These are phyloP conservation scores for Portunus trituberculatus DNA, from an alignment of 1,140 invertebrate genomes.

Conservation along the genomic window DNA sequence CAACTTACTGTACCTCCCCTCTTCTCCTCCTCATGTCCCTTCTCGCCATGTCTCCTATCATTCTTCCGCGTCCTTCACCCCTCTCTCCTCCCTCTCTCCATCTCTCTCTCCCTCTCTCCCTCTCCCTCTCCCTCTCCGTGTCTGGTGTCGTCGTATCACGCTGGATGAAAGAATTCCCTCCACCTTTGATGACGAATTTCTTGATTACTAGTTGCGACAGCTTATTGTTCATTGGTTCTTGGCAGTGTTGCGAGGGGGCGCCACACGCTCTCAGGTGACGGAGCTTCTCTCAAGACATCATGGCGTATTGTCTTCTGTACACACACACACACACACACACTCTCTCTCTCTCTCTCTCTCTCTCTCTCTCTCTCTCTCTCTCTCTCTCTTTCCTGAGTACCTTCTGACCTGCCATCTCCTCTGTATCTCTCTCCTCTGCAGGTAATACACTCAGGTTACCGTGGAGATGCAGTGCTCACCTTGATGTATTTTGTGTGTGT, in stretches of 20 bases:
- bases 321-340: no score
- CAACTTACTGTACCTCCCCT: not conserved
- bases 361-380: no score
- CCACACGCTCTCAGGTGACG: not conserved
- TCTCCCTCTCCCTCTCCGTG: not conserved
- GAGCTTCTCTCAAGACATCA: not conserved
- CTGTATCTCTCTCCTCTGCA: not conserved
- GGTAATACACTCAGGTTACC: not conserved
- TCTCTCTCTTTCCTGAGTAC: not conserved
- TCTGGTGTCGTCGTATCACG: not conserved
- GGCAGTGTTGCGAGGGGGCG: not conserved
- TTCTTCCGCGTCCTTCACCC: not conserved
- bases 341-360: no score
- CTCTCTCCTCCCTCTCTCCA: not conserved
- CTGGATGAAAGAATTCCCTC: conserved; percentile 1
- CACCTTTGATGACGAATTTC: conserved; percentile 45
- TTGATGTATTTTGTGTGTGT: not conserved
- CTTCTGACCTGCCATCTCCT: not conserved
- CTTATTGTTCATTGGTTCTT: conserved; percentile 17
- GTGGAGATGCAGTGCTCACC: not conserved
- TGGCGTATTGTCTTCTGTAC: no score
- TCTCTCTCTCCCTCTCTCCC: not conserved
- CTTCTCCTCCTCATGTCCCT: not conserved
- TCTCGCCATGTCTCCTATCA: not conserved
- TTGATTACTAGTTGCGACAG: conserved; percentile 50